Evolutionary conservation across 2,888 invertebrate genomes (phyloP), one percentile per base, ranked within the genome.

Genomic region (Eugnorisma glareosa): DNA sequence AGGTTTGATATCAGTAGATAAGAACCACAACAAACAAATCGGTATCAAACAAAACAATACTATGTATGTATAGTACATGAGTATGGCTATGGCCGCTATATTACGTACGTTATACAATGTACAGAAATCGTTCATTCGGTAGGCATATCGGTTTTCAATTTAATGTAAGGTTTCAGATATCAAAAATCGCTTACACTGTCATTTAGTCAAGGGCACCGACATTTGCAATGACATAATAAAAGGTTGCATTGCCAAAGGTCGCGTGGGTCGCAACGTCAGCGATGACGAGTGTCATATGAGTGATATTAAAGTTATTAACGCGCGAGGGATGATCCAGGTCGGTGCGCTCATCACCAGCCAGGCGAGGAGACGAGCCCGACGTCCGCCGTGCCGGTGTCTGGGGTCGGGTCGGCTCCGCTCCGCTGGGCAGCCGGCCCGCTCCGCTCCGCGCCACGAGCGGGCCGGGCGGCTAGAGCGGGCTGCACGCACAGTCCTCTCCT

Each of bases 401-500:
- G 75, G 78, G 74, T 75, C 77, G 80, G 77, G 59, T 83, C 81
- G 81, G 89, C 87, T 84, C 64, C 88, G 90, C 84, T 89, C 81
- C 82, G 90, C 48, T 88, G 86, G 82, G 77, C 86, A 86, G 77
- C 72, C 81, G 83, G 67, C 67, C 78, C 85, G 83, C 77, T 75
- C 73, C 75, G 69, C 77, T 81, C 73, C 61, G 43, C 92, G 92
- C 91, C 77, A 85, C 81, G 87, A 89, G 90, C 87, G 85, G 89
- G 89, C 88, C 81, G 90, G 90, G 85, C 83, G 89, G 79, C 80
- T 79, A 82, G 85, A 83, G 90, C 93, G 90, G 88, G 83, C 86
- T 92, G 87, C 92, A 93, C 93, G 93, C 94, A 94, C 96, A 96
- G 96, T 96, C 91, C 94, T 94, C 95, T 93, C 92, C 92, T 92